These are phyloP conservation scores for Hydropotes inermis DNA, from an alignment of 2,113 vertebrate species.

Conservation along the genomic window DNA sequence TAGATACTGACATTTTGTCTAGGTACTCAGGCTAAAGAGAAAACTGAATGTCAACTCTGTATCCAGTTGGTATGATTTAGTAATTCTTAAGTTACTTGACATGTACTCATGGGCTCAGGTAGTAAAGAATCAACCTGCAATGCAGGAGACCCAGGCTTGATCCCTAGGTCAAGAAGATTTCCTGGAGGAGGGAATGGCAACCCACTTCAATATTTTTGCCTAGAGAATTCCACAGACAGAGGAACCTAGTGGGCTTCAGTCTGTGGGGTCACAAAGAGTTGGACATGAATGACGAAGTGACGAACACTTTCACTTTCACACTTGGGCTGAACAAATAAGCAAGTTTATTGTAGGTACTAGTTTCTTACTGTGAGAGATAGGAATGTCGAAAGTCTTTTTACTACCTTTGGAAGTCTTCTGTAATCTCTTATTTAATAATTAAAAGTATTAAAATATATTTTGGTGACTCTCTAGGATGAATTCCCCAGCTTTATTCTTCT, in stretches of 20 bases:
- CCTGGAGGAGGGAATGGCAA: not conserved
- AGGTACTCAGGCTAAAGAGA: not conserved
- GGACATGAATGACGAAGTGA: not conserved
- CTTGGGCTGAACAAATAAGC: not conserved
- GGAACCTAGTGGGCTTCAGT: not conserved
- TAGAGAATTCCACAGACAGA: not conserved
- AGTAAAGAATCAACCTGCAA: not conserved
- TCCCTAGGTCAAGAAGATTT: not conserved
- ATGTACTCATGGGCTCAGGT: not conserved
- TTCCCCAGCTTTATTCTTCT: not conserved
- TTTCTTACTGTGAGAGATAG: not conserved
- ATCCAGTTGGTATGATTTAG: not conserved
- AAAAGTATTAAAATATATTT: not conserved
- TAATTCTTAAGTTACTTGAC: not conserved
- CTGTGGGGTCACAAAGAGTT: not conserved
- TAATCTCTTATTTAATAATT: not conserved
- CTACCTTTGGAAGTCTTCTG: not conserved
- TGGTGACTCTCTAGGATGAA: not conserved
- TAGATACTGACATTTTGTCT: not conserved
- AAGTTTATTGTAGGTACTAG: not conserved
- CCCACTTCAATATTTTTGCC: not conserved
- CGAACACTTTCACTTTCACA: not conserved
- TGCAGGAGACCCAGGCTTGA: not conserved
- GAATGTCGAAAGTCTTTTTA: not conserved
- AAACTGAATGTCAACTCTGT: not conserved